Evolutionary conservation across 2,113 vertebrate genomes (phyloP).

Genomic region (Osmerus eperlanus): DNA sequence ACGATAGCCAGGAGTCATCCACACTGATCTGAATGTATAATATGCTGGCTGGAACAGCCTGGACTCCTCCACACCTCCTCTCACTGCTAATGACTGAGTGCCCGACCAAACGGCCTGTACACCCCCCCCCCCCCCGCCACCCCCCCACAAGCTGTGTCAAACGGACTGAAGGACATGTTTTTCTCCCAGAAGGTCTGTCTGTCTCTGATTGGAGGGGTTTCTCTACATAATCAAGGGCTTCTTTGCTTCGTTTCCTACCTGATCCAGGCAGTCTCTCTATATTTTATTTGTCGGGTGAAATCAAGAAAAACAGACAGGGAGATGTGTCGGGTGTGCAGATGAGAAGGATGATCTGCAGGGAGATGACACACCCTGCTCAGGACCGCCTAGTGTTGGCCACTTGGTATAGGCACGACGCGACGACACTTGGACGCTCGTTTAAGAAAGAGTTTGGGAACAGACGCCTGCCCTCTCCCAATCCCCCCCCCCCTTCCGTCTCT

Average conservation of each 20-base stretch:
- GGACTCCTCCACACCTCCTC: background rate
- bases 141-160: background rate
- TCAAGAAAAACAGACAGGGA: too few species aligned
- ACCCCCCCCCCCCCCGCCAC: background rate
- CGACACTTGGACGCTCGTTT: too few species aligned
- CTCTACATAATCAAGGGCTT: background rate
- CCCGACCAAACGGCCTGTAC: background rate
- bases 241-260: background rate
- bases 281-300: too few species aligned
- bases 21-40: conserved; percentile 52
- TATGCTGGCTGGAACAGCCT: background rate
- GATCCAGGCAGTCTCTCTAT: background rate
- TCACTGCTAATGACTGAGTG: background rate
- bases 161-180: background rate
- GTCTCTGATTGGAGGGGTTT: background rate
- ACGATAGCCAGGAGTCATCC: conserved; percentile 26
- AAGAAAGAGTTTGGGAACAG: too few species aligned
- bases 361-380: too few species aligned
- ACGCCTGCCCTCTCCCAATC: too few species aligned
- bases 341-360: too few species aligned
- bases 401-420: too few species aligned
- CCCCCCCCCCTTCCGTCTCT: too few species aligned
- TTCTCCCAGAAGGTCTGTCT: background rate
- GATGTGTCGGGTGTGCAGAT: too few species aligned
- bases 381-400: too few species aligned